Evolutionary conservation across 2,113 vertebrate genomes (phyloP), one percentile per base, ranked within the genome.

Genomic region (Notarius quadriscutis): DNA sequence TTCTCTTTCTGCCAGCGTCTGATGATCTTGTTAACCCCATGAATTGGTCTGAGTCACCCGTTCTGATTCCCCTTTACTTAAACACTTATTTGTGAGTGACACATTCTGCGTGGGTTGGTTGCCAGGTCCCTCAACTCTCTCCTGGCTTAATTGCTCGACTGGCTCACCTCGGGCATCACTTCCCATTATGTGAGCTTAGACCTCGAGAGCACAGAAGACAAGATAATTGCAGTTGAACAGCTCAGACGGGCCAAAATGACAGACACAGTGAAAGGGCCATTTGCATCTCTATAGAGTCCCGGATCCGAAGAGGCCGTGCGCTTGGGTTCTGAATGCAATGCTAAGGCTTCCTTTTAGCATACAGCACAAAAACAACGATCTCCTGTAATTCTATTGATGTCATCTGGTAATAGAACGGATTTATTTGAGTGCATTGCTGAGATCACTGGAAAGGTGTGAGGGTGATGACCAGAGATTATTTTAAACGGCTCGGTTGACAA

Each of bases 191-290:
- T 81, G 91, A 92, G 88, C 91, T 93, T 90, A 92, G 91, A 90
- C 91, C 89, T 91, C 83, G 80, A 77, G 90, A 91, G 85, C 62
- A 90, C 88, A 71, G 55, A 80, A 92, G 93, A 94, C 92, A 93
- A 94, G 92, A 92, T 94, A 93, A 94, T 95, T 94, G 91, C 87
- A 67, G 4, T 2, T 60, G 87, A 83, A 65, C 87, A 88, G 91
- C 89, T 86, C 74, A 62, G 89, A 84, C 20, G 83, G 88, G 88
- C 87, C 84, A 87, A 25, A 30, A 81, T 81, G 57, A 62, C 79
- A 85, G 89, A 89, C 85, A 1, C 12, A 48, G 89, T 78, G 74
- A 85, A 86, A 87, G 30, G 84, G 51, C 85, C 69, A 88, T 90
- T 90, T 88, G 89, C 89, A 86, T 90, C 80, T 88, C 84, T 88